phyloP scores from a whole-genome alignment of 2,888 invertebrate species.

The Endotricha flammealis region DNA sequence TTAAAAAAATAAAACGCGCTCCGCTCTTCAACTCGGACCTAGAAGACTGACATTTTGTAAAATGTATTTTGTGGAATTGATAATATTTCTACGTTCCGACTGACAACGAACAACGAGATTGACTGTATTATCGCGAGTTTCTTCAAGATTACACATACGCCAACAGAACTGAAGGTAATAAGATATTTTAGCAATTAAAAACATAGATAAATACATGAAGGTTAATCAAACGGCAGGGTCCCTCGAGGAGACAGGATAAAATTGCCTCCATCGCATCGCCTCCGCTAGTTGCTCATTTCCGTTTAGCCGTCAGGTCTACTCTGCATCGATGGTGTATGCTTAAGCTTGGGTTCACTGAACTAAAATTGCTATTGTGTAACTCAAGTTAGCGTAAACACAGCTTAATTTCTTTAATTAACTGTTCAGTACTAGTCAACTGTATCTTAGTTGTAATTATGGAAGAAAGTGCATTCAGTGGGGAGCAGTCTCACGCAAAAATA shows the following conservation, averaged over 20 bases:
- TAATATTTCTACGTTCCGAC: too few relatives aligned
- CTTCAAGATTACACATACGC: too few relatives aligned
- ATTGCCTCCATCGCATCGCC: slow-evolving; percentile 38
- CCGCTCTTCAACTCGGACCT: too few relatives aligned
- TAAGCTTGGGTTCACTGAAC: slow-evolving; percentile 13
- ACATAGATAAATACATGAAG: slow-evolving; percentile 19
- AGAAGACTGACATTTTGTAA: too few relatives aligned
- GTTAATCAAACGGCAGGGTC: slow-evolving; percentile 36
- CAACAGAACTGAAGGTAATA: too few relatives aligned
- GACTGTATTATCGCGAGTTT: too few relatives aligned
- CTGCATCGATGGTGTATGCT: slow-evolving; percentile 31
- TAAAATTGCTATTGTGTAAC: not conserved
- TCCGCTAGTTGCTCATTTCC: slow-evolving; percentile 62
- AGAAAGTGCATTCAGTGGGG: not conserved
- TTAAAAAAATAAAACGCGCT: too few relatives aligned
- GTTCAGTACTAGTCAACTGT: not conserved
- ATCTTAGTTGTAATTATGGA: too few relatives aligned
- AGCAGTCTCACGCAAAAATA: not conserved
- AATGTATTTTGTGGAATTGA: too few relatives aligned
- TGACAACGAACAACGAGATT: too few relatives aligned
- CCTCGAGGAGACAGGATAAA: slow-evolving; percentile 33
- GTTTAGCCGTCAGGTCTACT: slow-evolving; percentile 41
- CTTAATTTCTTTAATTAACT: not conserved
- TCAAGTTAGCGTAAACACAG: not conserved
- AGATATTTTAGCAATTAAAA: too few relatives aligned